A percentile compares a stretch with the other conserved stretches of the same genome.
Evolutionary conservation across 2,113 vertebrate species (phyloP).

Genomic region (Eudyptes chrysolophus): DNA sequence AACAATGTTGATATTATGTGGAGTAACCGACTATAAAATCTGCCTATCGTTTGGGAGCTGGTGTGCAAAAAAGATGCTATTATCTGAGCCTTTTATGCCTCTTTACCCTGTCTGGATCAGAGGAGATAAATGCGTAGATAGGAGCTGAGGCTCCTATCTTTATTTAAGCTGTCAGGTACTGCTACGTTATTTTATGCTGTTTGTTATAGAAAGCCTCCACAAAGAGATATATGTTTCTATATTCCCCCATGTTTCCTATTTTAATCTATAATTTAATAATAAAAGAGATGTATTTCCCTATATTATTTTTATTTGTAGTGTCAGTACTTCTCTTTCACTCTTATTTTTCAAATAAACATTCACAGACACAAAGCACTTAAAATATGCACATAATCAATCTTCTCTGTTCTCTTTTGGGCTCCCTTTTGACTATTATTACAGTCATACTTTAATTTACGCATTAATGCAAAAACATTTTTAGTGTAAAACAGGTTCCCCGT

Average conservation of each 20-base stretch:
- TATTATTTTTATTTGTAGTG: conserved; percentile 53
- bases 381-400: conserved; percentile 63
- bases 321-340: neutral
- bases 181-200: conserved; percentile 61
- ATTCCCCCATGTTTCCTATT: conserved; percentile 10
- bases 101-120: conserved; percentile 58
- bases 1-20: conserved; percentile 65
- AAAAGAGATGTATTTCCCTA: conserved; percentile 57
- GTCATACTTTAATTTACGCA: conserved; percentile 29
- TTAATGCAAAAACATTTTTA: neutral
- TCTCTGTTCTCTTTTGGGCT: conserved; percentile 11
- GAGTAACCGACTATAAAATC: conserved; percentile 63
- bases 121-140: conserved; percentile 62
- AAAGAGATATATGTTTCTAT: conserved; percentile 51
- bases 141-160: conserved; percentile 53
- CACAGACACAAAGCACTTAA: conserved; percentile 50
- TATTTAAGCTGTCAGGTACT: conserved; percentile 57
- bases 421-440: conserved; percentile 17
- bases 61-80: conserved; percentile 52
- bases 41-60: conserved; percentile 50
- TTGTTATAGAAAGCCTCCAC: conserved; percentile 57
- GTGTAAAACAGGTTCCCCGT: neutral
- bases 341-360: conserved; percentile 34
- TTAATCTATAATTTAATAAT: conserved; percentile 71
- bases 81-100: conserved; percentile 56